Evolutionary conservation across 2,888 invertebrate species (phyloP), one percentile per base, ranked within the genome.

Genomic region (Tryphoninae sp.): DNA sequence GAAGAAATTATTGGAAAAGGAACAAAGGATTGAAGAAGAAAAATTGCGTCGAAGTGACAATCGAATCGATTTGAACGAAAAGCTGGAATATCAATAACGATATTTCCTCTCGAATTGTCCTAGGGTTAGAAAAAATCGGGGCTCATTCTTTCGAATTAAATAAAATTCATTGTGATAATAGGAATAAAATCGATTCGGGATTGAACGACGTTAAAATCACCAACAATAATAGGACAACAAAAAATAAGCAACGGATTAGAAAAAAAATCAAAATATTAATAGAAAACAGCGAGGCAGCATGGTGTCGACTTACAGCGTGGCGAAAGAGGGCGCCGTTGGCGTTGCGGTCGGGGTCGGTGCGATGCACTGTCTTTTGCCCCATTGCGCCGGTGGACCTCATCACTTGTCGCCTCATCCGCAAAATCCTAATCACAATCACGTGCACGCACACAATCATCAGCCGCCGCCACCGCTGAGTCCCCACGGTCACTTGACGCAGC

Each of bases 251-350:
- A 16, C 16, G 40, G 33, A 6, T 40, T 53, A 2, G 53, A 40
- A 42, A 49, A 64, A 55, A 23, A 72, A 64, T 45, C 6, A 45
- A 6, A 58, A n/a, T 26, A 53, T 74, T 16, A 58, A 23, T 4
- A 23, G 6, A 22, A 58, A 67, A 45, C 11, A 61, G 13, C 45
- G 59, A 79, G 71, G 73, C 80, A 85, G 80, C 81, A 91, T 91
- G 91, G 91, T 90, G 84, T 90, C 91, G 84, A 87, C 91, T 83
- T 91, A 89, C 86, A 89, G 89, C 84, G 88, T 90, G 84, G 87
- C 88, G 78, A 90, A 91, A 88, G 91, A 91, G 86, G 90, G 90
- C 86, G 87, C 89, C 76, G 89, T 91, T 83, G 90, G 89, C 84
- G 90, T 91, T 75, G 89, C 90, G 82, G 89, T 89, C 40, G 88